Base-by-base conservation (phyloP, 2,113 vertebrate genomes). In the Saimiri boliviensis region DNA sequence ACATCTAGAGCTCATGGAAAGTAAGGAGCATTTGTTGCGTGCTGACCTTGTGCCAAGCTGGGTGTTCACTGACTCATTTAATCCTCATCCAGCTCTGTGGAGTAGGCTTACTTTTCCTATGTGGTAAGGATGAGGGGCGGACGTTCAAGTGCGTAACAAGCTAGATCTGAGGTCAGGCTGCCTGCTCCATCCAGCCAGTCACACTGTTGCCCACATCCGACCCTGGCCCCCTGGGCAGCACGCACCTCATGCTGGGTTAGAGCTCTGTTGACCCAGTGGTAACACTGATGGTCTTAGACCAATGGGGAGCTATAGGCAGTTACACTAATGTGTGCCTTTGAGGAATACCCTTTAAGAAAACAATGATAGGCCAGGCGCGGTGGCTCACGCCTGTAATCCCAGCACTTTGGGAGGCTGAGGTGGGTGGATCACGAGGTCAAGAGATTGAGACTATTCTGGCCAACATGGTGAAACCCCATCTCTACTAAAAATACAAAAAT, bases 61-160 rank as follows among this genome's bases (percentile, higher is more conserved):
- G 20, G 2, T 37, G 1, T 35, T 66, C 2, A 1, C 1, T 0
- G 4, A 27, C 58, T 16, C 66, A 8, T 9, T 6, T 42, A 25
- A 14, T 9, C 45, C 37, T 37, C 25, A 9, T 3, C 4, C 0
- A 1, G 6, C 23, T 85, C n/a, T 5, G 0, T 20, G 12, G 54
- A 27, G n/a, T 37, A n/a, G 20, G 16, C 8, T 23, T 20, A 6
- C 7, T 70, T 45, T 12, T 42, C 7, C 25, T 7, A 8, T 32
- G 0, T 5, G 4, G 7, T 23, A 42, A 66, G 66, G 10, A 13
- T 20, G 23, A 70, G 6, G 17, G 35, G 1, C 14, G 13, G 86
- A 49, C 5, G 6, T 14, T 60, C 17, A 45, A 40, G 60, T 5
- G 6, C 1, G 0, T 3, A 35, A 66, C 56, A 40, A 30, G 21